Conservation (phyloP, 2,888 invertebrate species). For the Pilophorus perplexus region DNA sequence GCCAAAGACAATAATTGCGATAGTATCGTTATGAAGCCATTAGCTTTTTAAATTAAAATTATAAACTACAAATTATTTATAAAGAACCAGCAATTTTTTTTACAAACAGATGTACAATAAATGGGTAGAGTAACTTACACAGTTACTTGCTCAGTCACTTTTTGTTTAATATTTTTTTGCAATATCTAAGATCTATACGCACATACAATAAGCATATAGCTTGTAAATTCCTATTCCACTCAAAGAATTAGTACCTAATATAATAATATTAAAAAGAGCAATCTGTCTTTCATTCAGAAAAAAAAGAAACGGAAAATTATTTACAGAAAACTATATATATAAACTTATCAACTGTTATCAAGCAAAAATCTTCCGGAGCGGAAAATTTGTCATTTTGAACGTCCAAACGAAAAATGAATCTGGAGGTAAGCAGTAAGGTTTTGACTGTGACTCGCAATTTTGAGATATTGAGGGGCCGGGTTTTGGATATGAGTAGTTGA, state of each 20-base stretch:
- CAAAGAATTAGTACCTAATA: conserved; percentile 47
- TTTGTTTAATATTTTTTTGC: conserved; percentile 30
- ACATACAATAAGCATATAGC: conserved; percentile 48
- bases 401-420: conserved; percentile 12
- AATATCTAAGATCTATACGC: conserved; percentile 45
- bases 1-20: conserved; percentile 36
- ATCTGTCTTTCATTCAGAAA: conserved; percentile 43
- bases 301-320: conserved; percentile 39
- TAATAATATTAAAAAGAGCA: conserved; percentile 42
- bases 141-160: conserved; percentile 44
- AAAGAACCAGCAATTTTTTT: conserved; percentile 39
- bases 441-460: no score
- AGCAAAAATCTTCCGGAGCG: conserved; percentile 6
- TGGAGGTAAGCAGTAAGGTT: no score
- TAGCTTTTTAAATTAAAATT: conserved; percentile 45
- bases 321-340: conserved; percentile 33
- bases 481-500: no score
- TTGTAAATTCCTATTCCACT: conserved; percentile 47
- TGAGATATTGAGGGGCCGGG: no score
- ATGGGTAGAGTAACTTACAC: conserved; percentile 40
- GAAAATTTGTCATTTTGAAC: conserved; percentile 6
- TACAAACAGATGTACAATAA: conserved; percentile 39
- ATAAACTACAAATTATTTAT: conserved; percentile 45
- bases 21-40: conserved; percentile 43
- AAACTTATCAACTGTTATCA: conserved; percentile 20